Conservation (phyloP, 2,797 vertebrate species). For the Nasua narica region DNA sequence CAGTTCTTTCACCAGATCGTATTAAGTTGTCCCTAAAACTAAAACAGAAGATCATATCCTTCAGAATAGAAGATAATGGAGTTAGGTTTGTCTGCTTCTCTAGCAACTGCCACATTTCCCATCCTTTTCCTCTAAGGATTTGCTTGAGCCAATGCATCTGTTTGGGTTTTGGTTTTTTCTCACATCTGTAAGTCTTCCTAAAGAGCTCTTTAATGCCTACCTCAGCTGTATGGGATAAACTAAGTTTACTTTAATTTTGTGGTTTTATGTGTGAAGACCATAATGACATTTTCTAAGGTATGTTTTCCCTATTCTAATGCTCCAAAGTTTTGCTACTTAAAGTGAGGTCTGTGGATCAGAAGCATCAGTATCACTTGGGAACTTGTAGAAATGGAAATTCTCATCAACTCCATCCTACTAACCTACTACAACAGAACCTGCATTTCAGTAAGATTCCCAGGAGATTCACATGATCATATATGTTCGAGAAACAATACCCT, state of each 20-base stretch:
- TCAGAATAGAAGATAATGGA: not conserved
- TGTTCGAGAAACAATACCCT: not conserved
- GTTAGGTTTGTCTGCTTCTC: not conserved
- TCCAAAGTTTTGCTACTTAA: not conserved
- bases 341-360: not conserved
- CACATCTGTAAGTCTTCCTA: not conserved
- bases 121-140: not conserved
- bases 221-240: not conserved
- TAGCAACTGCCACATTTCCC: not conserved
- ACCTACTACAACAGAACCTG: not conserved
- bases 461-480: not conserved
- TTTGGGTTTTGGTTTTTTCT: not conserved
- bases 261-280: not conserved
- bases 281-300: not conserved
- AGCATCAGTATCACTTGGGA: not conserved
- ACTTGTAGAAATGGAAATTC: not conserved
- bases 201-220: conserved; percentile 29
- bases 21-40: not conserved
- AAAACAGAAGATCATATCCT: not conserved
- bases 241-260: not conserved
- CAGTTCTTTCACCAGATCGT: not conserved
- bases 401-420: not conserved
- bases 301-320: not conserved
- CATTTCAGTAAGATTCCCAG: not conserved
- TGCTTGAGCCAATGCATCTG: not conserved